Evolutionary conservation across 2,797 vertebrate species (phyloP).

Genomic region (Pangasius krempfi): DNA sequence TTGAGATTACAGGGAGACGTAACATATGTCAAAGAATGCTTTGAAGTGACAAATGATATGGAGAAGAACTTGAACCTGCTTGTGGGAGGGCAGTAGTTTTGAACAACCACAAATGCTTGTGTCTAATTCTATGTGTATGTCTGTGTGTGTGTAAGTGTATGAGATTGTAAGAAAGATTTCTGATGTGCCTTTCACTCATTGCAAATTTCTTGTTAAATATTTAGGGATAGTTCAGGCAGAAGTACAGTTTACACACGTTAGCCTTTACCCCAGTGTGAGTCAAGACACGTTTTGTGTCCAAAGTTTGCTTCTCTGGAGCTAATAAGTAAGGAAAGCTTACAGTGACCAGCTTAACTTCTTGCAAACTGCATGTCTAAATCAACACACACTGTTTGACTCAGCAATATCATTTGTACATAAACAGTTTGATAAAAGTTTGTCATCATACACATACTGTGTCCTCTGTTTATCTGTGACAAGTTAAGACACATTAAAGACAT

Average conservation of each 20-base stretch:
- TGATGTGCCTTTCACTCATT: background rate
- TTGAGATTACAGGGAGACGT: constrained; percentile 67
- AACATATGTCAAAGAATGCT: constrained; percentile 70
- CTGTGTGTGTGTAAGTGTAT: background rate
- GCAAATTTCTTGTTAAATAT: background rate
- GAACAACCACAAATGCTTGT: background rate
- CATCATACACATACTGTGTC: background rate
- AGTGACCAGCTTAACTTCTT: background rate
- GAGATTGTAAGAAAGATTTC: background rate
- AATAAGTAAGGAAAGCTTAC: background rate
- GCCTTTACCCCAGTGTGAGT: background rate
- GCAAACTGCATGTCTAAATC: background rate
- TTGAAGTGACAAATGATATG: constrained; percentile 73
- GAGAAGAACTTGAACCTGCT: constrained; percentile 66
- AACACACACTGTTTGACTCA: background rate
- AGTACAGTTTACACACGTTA: background rate
- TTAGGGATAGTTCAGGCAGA: too few relatives aligned
- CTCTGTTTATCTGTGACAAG: background rate
- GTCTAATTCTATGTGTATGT: background rate
- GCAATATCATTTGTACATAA: background rate
- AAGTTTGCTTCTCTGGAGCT: too few relatives aligned
- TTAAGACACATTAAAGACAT: background rate
- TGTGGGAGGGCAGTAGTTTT: constrained; percentile 52
- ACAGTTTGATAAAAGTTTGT: background rate
- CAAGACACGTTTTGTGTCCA: background rate